Evolutionary conservation across 2,888 invertebrate species (phyloP).

Genomic region (Druceiella hillmani): DNA sequence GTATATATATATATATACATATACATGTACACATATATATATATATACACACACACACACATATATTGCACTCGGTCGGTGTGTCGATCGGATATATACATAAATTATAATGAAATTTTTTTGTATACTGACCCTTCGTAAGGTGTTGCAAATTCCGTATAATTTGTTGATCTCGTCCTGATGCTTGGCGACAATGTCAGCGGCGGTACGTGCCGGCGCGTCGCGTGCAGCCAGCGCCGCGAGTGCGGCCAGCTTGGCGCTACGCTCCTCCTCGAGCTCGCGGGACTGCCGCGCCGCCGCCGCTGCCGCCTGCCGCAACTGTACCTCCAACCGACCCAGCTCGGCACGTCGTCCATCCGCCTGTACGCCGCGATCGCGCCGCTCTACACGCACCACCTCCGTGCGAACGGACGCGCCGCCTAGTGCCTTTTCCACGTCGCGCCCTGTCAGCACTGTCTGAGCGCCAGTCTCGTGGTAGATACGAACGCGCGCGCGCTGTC

Average conservation of each 20-base stretch:
- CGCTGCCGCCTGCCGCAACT: slow-evolving; percentile 53
- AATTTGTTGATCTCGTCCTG: slow-evolving; percentile 70
- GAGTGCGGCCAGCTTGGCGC: slow-evolving; percentile 68
- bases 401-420: slow-evolving; percentile 50
- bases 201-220: slow-evolving; percentile 67
- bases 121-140: slow-evolving; percentile 59
- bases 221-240: slow-evolving; percentile 73
- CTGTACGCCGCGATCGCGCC: slow-evolving; percentile 53
- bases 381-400: slow-evolving; percentile 41
- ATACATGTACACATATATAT: too few relatives aligned
- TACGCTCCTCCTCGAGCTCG: slow-evolving; percentile 61
- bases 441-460: slow-evolving; percentile 70
- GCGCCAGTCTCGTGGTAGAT: slow-evolving; percentile 77
- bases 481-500: slow-evolving; percentile 46
- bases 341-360: slow-evolving; percentile 62
- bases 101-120: too few relatives aligned
- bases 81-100: too few relatives aligned
- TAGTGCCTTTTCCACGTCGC: slow-evolving; percentile 67
- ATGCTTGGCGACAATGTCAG: slow-evolving; percentile 67
- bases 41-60: too few relatives aligned
- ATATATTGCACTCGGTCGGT: too few relatives aligned
- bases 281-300: slow-evolving; percentile 55
- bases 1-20: too few relatives aligned
- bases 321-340: slow-evolving; percentile 54
- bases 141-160: slow-evolving; percentile 61